Conservation (phyloP, 1,140 invertebrate genomes). For the Calycopis cecrops region DNA sequence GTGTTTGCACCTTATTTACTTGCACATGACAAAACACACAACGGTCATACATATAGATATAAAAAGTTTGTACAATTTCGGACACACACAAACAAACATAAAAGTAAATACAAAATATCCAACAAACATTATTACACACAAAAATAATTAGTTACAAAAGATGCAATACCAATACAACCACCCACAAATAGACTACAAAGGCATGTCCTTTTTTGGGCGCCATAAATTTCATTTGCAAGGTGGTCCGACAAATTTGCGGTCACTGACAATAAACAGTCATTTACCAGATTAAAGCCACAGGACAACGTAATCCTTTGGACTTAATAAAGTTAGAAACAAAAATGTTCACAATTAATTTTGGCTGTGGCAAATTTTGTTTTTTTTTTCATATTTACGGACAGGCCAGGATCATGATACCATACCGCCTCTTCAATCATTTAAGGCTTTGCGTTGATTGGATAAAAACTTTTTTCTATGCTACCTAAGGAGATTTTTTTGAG, state of each 20-base stretch:
- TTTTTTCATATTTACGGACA: too few species aligned
- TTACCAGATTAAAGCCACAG: conserved; percentile 48
- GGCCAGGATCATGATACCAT: too few species aligned
- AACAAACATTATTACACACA: conserved; percentile 37
- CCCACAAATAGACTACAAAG: conserved; percentile 52
- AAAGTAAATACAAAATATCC: conserved; percentile 27
- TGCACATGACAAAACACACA: too few species aligned
- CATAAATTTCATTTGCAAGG: conserved; percentile 69
- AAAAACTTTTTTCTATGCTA: too few species aligned
- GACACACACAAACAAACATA: too few species aligned
- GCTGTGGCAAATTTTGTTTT: conserved; percentile 34
- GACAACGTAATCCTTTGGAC: conserved; percentile 23
- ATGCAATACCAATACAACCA: conserved; percentile 60
- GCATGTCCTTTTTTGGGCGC: conserved; percentile 51
- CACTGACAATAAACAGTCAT: conserved; percentile 46
- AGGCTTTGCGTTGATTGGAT: too few species aligned
- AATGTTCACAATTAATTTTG: conserved; percentile 20
- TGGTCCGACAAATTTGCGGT: conserved; percentile 72
- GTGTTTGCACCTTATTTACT: too few species aligned
- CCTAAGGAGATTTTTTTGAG: too few species aligned
- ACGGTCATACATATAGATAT: too few species aligned
- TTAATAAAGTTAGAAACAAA: neutral
- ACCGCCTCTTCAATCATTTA: too few species aligned
- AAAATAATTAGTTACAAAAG: conserved; percentile 50
- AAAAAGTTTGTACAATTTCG: conserved; percentile 16